Evolutionary conservation across 2,888 invertebrate genomes (phyloP).

Genomic region (Mayetiola destructor): DNA sequence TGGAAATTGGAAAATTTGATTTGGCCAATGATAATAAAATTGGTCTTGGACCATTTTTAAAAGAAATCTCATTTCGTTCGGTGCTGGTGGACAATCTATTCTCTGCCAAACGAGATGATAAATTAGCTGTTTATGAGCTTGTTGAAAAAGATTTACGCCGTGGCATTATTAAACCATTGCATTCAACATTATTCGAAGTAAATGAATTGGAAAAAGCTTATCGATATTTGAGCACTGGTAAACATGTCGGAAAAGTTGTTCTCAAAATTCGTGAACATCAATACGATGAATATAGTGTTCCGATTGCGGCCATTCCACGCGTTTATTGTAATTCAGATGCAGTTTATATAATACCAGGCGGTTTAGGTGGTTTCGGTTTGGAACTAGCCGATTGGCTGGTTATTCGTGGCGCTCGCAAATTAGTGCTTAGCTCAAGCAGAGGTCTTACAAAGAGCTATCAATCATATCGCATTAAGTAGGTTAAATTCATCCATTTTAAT

Average conservation of each 20-base stretch:
- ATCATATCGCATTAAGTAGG: slow-evolving; percentile 48
- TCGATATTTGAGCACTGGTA: slow-evolving; percentile 48
- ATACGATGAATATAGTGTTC: slow-evolving; percentile 23
- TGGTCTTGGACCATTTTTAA: slow-evolving; percentile 43
- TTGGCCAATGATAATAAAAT: slow-evolving; percentile 49
- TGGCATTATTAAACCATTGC: slow-evolving; percentile 56
- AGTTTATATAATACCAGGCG: slow-evolving; percentile 53
- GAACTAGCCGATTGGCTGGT: slow-evolving; percentile 80
- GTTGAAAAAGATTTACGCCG: slow-evolving; percentile 45
- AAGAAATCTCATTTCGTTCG: slow-evolving; percentile 61
- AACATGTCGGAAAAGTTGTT: slow-evolving; percentile 64
- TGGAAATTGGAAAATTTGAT: slow-evolving; percentile 81
- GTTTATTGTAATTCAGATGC: slow-evolving; percentile 27
- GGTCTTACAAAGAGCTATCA: slow-evolving; percentile 76
- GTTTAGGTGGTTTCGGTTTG: slow-evolving; percentile 83
- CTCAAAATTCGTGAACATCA: slow-evolving; percentile 30
- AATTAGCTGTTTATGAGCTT: slow-evolving; percentile 33
- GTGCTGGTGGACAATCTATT: slow-evolving; percentile 60
- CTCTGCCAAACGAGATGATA: slow-evolving; percentile 38
- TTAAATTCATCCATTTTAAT: slow-evolving; percentile 1
- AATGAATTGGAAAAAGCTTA: slow-evolving; percentile 59
- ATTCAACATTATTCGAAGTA: slow-evolving; percentile 45
- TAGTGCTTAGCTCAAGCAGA: slow-evolving; percentile 66
- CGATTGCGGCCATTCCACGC: slow-evolving; percentile 26
- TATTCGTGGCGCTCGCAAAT: slow-evolving; percentile 59